Conservation (phyloP, 2,888 invertebrate species). For the Drosophila stalkeri region DNA sequence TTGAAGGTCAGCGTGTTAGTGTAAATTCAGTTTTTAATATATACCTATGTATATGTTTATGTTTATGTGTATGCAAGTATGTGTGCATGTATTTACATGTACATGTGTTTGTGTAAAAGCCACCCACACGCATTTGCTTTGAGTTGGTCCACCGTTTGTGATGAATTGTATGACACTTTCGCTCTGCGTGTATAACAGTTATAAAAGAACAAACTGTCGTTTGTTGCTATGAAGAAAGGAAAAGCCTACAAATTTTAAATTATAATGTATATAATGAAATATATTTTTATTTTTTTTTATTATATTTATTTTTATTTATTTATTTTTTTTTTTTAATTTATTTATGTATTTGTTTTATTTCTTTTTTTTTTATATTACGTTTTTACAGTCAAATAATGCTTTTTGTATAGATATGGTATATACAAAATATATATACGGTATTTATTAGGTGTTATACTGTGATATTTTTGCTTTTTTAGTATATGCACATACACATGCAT, state of each 20-base stretch:
- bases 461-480: not conserved
- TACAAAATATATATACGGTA: too few relatives aligned
- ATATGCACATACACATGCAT: not conserved
- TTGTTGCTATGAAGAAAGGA: too few relatives aligned
- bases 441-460: not conserved
- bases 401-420: too few relatives aligned
- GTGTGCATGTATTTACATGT: not conserved
- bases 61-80: not conserved
- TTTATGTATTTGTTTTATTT: too few relatives aligned
- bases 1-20: slow-evolving; percentile 80
- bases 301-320: too few relatives aligned
- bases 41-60: not conserved
- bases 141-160: slow-evolving; percentile 5
- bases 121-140: slow-evolving; percentile 15
- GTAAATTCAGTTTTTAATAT: slow-evolving; percentile 52
- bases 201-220: not conserved
- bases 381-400: too few relatives aligned
- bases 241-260: not conserved
- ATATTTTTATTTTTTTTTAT: too few relatives aligned
- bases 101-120: not conserved
- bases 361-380: too few relatives aligned
- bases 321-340: too few relatives aligned
- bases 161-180: not conserved
- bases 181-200: not conserved
- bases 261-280: too few relatives aligned